Conservation (phyloP, 2,888 invertebrate species). For the Watsonalla cultraria region DNA sequence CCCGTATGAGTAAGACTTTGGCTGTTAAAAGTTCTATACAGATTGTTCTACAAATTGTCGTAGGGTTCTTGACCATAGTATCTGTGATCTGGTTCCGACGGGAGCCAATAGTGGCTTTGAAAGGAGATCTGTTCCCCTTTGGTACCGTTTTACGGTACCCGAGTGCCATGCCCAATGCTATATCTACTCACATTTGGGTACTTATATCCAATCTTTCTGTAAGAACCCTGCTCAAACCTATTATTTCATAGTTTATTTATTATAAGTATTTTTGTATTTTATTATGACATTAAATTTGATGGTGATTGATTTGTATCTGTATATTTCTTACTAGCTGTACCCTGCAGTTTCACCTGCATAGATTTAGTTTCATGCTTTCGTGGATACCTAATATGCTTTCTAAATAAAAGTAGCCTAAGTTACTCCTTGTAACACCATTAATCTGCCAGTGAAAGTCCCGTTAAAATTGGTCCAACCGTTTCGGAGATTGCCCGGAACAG, state of each 20-base stretch:
- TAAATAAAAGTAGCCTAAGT: too few relatives aligned
- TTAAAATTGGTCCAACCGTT: too few relatives aligned
- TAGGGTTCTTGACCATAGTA: slow-evolving; percentile 47
- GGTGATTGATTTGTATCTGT: not conserved
- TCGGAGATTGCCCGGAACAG: too few relatives aligned
- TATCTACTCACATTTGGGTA: slow-evolving; percentile 70
- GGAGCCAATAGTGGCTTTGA: slow-evolving; percentile 61
- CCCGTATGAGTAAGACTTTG: slow-evolving; percentile 53
- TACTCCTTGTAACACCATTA: too few relatives aligned
- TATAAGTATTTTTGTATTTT: slow-evolving; percentile 9
- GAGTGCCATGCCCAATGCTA: slow-evolving; percentile 59
- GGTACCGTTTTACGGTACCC: slow-evolving; percentile 60
- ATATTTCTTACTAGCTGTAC: too few relatives aligned
- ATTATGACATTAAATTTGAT: slow-evolving; percentile 5
- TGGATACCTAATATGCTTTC: too few relatives aligned
- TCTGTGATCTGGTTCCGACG: slow-evolving; percentile 65
- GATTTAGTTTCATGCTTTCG: too few relatives aligned
- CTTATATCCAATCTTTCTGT: slow-evolving; percentile 66
- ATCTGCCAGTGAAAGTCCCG: too few relatives aligned
- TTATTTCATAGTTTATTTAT: slow-evolving; percentile 29
- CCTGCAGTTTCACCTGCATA: too few relatives aligned
- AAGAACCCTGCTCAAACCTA: slow-evolving; percentile 58
- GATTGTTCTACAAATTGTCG: slow-evolving; percentile 47
- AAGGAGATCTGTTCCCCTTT: slow-evolving; percentile 63
- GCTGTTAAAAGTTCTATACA: slow-evolving; percentile 60